phyloP scores from a whole-genome alignment of 2,113 vertebrate genomes.

The Ciconia boyciana region DNA sequence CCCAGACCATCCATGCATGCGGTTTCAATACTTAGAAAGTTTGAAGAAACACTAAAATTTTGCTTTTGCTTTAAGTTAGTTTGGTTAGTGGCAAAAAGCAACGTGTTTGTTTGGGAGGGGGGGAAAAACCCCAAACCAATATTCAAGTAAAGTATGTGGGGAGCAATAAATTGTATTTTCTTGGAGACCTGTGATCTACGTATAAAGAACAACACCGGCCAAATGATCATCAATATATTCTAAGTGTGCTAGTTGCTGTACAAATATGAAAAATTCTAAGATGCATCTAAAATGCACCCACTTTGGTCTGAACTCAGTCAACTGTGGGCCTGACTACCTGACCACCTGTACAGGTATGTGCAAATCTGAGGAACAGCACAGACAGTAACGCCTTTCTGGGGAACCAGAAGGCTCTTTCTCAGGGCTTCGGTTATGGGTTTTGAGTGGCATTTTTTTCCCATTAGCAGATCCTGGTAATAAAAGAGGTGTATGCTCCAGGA shows the following conservation, averaged over 20 bases:
- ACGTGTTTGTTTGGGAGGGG: background rate
- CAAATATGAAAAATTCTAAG: background rate
- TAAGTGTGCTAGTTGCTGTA: background rate
- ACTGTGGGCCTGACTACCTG: background rate
- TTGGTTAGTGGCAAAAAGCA: slow-evolving; percentile 69
- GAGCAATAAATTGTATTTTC: background rate
- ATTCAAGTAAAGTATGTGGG: background rate
- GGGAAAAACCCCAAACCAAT: background rate
- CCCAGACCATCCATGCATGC: background rate
- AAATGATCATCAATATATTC: background rate
- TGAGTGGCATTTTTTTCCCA: background rate
- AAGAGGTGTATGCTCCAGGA: background rate
- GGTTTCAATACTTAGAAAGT: background rate
- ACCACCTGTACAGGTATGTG: background rate
- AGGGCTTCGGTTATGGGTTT: background rate
- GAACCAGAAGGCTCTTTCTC: background rate
- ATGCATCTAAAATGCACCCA: background rate
- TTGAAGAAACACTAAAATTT: background rate
- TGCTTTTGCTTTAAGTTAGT: slow-evolving; percentile 61
- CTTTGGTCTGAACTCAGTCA: background rate
- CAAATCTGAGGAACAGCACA: background rate
- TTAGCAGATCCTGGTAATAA: background rate
- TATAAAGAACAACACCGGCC: background rate
- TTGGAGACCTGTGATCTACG: background rate
- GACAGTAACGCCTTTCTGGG: background rate